phyloP scores from a whole-genome alignment of 2,888 invertebrate genomes.

The Lasioglossum morio region DNA sequence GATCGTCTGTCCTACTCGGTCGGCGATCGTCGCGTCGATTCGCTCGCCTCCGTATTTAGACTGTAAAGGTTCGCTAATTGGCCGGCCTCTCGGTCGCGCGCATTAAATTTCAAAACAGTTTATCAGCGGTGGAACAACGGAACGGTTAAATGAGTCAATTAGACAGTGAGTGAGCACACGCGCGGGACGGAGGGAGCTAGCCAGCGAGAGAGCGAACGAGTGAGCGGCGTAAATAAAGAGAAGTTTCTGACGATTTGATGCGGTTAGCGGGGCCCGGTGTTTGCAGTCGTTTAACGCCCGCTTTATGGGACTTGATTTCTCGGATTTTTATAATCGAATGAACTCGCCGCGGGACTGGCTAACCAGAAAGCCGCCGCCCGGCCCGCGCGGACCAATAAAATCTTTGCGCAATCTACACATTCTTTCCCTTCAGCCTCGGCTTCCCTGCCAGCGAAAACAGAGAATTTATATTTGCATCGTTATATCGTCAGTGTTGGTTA shows the following conservation, averaged over 20 bases:
- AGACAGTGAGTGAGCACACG: slow-evolving; percentile 33
- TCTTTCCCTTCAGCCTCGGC: not conserved
- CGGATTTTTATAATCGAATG: slow-evolving; percentile 67
- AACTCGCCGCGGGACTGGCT: slow-evolving; percentile 31
- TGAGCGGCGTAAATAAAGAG: slow-evolving; percentile 31
- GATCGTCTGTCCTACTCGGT: not conserved
- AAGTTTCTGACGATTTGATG: slow-evolving; percentile 39
- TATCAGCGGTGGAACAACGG: not conserved
- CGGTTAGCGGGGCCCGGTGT: slow-evolving; percentile 28
- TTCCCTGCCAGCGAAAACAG: not conserved
- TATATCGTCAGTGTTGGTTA: no score
- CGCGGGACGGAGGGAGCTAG: not conserved
- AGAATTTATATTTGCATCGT: not conserved
- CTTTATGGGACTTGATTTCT: slow-evolving; percentile 57
- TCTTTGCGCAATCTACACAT: slow-evolving; percentile 47
- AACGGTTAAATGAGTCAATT: slow-evolving; percentile 48
- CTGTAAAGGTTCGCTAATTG: slow-evolving; percentile 21
- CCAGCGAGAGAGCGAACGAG: not conserved
- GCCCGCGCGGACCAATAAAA: slow-evolving; percentile 32
- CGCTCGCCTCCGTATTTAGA: not conserved
- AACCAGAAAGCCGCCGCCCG: slow-evolving; percentile 34
- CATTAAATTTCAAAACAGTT: slow-evolving; percentile 35
- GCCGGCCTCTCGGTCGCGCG: not conserved
- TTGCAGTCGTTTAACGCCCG: slow-evolving; percentile 26
- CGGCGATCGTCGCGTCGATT: not conserved